Evolutionary conservation across 2,113 vertebrate species (phyloP).

Genomic region (Lichenostomus cassidix): DNA sequence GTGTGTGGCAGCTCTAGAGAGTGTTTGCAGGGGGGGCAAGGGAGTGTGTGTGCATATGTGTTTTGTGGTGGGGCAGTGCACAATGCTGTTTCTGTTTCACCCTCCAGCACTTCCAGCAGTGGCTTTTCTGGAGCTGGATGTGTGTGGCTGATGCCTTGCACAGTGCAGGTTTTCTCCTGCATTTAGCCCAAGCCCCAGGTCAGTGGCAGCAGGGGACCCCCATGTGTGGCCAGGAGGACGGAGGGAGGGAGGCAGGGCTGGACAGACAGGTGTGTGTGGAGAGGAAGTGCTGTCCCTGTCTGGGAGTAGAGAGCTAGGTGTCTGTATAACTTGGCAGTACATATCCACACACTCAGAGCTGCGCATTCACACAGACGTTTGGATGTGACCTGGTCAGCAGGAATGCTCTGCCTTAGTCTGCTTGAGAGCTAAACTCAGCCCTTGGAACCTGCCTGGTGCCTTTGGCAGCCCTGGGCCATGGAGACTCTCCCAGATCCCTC

Average conservation of each 20-base stretch:
- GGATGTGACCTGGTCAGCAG: neutral
- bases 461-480: neutral
- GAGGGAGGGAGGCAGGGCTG: neutral
- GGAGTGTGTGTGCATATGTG: rapidly evolving
- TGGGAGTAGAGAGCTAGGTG: neutral
- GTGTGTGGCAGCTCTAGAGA: neutral
- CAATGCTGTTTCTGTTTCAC: neutral
- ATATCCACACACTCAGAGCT: neutral
- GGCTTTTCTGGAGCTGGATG: neutral
- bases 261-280: neutral
- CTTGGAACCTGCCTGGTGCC: neutral
- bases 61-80: neutral
- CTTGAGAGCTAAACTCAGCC: neutral
- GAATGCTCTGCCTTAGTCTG: neutral
- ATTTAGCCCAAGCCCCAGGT: too few species aligned
- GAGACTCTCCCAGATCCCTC: neutral
- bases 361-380: neutral
- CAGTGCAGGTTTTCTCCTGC: neutral
- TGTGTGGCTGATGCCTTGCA: neutral
- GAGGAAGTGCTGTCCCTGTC: rapidly evolving
- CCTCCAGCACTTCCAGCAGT: neutral
- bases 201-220: rapidly evolving
- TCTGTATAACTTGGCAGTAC: neutral
- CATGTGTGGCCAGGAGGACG: rapidly evolving
- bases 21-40: too few species aligned